phyloP scores from a whole-genome alignment of 2,797 vertebrate genomes.

The Neosilurus hyrtlii region DNA sequence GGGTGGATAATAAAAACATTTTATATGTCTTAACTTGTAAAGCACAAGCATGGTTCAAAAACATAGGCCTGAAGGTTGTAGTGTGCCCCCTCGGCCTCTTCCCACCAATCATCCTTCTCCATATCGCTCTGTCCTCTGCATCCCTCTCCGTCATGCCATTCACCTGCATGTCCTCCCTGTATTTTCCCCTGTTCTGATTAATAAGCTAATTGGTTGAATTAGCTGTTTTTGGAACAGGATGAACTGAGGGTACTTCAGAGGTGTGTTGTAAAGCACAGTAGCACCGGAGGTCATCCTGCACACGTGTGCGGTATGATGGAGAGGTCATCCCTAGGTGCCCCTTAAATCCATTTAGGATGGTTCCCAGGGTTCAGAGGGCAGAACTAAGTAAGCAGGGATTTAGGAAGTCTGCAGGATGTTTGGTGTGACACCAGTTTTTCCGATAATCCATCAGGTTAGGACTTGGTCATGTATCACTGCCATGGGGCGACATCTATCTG shows the following conservation, averaged over 20 bases:
- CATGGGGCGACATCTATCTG: slow-evolving; percentile 22
- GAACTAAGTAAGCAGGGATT: slow-evolving; percentile 15
- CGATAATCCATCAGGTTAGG: slow-evolving; percentile 7
- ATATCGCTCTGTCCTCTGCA: too few relatives aligned
- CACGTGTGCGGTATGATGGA: slow-evolving; percentile 26
- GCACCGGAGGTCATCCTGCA: slow-evolving; percentile 20
- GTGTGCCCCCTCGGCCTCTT: too few relatives aligned
- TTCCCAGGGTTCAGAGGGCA: slow-evolving; percentile 32
- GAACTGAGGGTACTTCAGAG: neutral
- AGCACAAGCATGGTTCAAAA: neutral
- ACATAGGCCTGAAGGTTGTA: neutral
- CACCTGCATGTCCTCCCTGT: too few relatives aligned
- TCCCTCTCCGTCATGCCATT: too few relatives aligned
- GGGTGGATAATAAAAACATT: slow-evolving; percentile 8
- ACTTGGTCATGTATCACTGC: slow-evolving; percentile 40
- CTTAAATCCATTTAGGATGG: slow-evolving; percentile 44
- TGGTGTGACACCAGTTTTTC: slow-evolving; percentile 14
- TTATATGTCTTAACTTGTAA: neutral
- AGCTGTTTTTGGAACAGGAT: neutral
- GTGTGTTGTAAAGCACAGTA: slow-evolving; percentile 14
- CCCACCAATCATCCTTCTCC: too few relatives aligned
- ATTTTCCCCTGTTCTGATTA: neutral
- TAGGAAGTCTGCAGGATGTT: slow-evolving; percentile 12
- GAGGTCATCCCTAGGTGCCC: slow-evolving; percentile 42
- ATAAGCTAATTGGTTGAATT: neutral